Base-by-base conservation (phyloP, 2,888 invertebrate species). In the Falcaria lacertinaria region DNA sequence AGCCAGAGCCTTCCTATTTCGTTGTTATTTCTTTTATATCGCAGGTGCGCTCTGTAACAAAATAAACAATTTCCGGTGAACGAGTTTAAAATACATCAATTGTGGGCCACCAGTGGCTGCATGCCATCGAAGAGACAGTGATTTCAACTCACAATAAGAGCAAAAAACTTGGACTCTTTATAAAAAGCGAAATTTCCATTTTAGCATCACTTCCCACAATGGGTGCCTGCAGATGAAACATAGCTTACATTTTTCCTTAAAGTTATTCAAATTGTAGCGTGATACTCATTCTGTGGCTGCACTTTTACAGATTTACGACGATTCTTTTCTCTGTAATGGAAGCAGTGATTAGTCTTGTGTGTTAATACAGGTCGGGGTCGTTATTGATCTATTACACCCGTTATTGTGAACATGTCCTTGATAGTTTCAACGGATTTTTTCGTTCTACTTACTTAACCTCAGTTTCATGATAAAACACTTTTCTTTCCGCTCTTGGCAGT, bases 61-160 rank as follows among this genome's bases (percentile, higher is more conserved):
- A 71, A 74, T 69, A 63, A 67, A 70, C 68, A 64, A 63, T 74
- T 69, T 76, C 77, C 77, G 72, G 71, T 61, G 58, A 61, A 62
- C 57, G 48, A 58, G 65, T 69, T 74, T 61, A 57, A 67, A 75
- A 69, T 69, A 69, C 48, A 58, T 58, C 54, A 55, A 53, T 55
- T 53, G 50, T 52, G 48, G 39, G 44, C 47, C 48, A 55, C 58
- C 48, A 48, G 49, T 57, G 57, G 52, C 44, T 50, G 56, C 44
- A 43, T 45, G 45, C 43, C 40, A 35, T 42, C 39, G 44, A 41
- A 25, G 38, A 42, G 40, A 50, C n/a, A n/a, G n/a, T n/a, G n/a
- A n/a, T n/a, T 45, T 44, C 40, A 54, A 45, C 15, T 5, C 16
- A 8, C 8, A 8, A 1, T 8, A 6, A 8, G 13, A 14, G 11